Percentiles rank a stretch among this genome's conserved stretches.
Evolutionary conservation across 2,888 invertebrate genomes (phyloP).

Genomic region (Eristalis pertinax): DNA sequence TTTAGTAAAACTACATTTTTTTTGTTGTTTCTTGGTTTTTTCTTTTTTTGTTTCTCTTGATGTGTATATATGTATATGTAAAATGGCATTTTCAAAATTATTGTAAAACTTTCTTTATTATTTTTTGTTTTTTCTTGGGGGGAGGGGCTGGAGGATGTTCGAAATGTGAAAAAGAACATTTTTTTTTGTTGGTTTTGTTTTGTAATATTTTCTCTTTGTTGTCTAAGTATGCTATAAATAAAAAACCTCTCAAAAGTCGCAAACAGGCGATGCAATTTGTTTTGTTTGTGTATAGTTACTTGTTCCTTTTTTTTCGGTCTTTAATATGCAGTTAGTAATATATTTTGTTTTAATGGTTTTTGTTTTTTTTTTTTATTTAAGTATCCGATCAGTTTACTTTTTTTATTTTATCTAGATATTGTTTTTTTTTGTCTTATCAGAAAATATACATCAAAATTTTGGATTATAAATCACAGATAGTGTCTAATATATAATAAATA

Average conservation of each 20-base stretch:
- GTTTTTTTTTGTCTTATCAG: conserved; percentile 76
- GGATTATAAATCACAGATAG: conserved; percentile 83
- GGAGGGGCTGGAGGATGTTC: conserved; percentile 73
- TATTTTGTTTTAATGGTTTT: conserved; percentile 59
- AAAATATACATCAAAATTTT: conserved; percentile 82
- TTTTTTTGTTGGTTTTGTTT: conserved; percentile 56
- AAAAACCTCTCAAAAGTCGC: conserved; percentile 74
- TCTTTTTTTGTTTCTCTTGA: conserved; percentile 65
- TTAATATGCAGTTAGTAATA: conserved; percentile 73
- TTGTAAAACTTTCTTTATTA: conserved; percentile 77
- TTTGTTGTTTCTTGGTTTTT: conserved; percentile 43
- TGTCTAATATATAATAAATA: conserved; percentile 75
- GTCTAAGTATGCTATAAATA: conserved; percentile 57
- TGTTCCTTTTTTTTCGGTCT: conserved; percentile 60
- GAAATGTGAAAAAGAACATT: conserved; percentile 59
- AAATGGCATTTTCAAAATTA: conserved; percentile 76
- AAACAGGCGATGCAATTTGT: conserved; percentile 73
- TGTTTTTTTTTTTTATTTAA: conserved; percentile 67
- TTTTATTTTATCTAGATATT: conserved; percentile 73
- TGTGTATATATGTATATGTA: conserved; percentile 70
- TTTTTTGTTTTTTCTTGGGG: conserved; percentile 74
- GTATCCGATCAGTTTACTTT: conserved; percentile 73
- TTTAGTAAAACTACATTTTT: conserved; percentile 65
- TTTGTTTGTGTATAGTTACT: conserved; percentile 70
- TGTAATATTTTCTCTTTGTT: background rate